Conservation (phyloP, 23 tunicate species). For the Phallusia fumigata region DNA sequence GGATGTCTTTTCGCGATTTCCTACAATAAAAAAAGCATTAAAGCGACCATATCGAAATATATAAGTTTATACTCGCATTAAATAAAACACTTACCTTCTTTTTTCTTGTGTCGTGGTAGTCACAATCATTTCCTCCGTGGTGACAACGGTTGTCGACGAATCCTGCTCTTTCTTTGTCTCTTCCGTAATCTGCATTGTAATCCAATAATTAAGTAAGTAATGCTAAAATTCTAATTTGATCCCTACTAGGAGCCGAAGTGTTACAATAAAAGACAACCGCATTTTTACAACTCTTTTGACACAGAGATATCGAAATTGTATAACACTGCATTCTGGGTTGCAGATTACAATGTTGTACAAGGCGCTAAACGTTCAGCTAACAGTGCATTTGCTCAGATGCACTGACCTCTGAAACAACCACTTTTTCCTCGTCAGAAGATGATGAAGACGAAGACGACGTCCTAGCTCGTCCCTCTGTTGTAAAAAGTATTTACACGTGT, state of each 20-base stretch:
- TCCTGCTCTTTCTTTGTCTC: neutral
- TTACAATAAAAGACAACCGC: too few relatives aligned
- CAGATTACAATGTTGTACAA: too few relatives aligned
- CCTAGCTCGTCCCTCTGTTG: neutral
- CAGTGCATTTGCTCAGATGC: too few relatives aligned
- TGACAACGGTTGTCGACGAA: slow-evolving; percentile 15
- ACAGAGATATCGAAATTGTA: too few relatives aligned
- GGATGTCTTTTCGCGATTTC: slow-evolving; percentile 71
- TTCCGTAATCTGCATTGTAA: neutral
- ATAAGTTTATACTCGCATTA: neutral
- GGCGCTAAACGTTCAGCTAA: too few relatives aligned
- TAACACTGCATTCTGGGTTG: too few relatives aligned
- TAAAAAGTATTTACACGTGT: neutral
- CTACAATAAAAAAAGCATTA: neutral
- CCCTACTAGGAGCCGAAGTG: too few relatives aligned
- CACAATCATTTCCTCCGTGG: slow-evolving; percentile 28
- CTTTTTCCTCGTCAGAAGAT: neutral
- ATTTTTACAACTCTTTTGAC: too few relatives aligned
- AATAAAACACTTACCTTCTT: slow-evolving; percentile 9
- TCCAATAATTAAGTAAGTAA: neutral
- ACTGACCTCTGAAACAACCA: neutral
- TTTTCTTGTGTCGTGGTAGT: slow-evolving; percentile 31
- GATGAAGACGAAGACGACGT: neutral
- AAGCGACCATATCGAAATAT: neutral
- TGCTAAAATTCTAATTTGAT: too few relatives aligned